Base-by-base conservation (phyloP, 1,140 invertebrate genomes). In the Dufourea novaeangliae region DNA sequence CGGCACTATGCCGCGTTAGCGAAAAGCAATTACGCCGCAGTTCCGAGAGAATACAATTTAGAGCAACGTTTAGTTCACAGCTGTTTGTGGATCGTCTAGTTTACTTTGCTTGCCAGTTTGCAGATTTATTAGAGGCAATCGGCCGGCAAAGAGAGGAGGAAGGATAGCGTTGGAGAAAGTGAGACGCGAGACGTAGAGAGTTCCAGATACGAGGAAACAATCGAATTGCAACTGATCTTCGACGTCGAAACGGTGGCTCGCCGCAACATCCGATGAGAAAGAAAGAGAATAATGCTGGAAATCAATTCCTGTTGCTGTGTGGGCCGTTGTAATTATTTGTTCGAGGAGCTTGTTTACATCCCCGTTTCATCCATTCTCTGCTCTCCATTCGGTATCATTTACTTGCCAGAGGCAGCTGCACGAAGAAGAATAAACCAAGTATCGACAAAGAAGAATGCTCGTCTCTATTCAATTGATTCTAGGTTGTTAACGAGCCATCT, bases 281-380 rank as follows among this genome's bases (percentile, higher is more conserved):
- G 32, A 54, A n/a, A 37, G 29, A 64, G 62, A 64, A 64, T 64
- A 46, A 64, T 64, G 22, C 62, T 7, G 41, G 32, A n/a, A 64
- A 73, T 39, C 44, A 20, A 64, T 39, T 44, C 10, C 25, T 59
- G 37, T 59, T 27, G 10, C 52, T 25, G 29, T 2, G 27, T 12
- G 6, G 20, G 20, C 46, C n/a, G 27, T 20, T 32, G 10, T 32
- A 64, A 73, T 73, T 73, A 64, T 64, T 73, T 29, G 34, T 32
- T 54, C 25, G 34, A 41, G 34, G 44, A 14, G 46, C 34, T 64
- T 54, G 34, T n/a, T 73, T 32, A 32, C 20, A 50, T 73, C 10
- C 25, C 12, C 41, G 11, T 25, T 62, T 22, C 14, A 17, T 20
- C 34, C 11, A 6, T 63, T 63, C 8, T 11, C 32, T 39, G 3